Evolutionary conservation across 2,888 invertebrate species (phyloP).

Genomic region (Pemphredon lugubris): DNA sequence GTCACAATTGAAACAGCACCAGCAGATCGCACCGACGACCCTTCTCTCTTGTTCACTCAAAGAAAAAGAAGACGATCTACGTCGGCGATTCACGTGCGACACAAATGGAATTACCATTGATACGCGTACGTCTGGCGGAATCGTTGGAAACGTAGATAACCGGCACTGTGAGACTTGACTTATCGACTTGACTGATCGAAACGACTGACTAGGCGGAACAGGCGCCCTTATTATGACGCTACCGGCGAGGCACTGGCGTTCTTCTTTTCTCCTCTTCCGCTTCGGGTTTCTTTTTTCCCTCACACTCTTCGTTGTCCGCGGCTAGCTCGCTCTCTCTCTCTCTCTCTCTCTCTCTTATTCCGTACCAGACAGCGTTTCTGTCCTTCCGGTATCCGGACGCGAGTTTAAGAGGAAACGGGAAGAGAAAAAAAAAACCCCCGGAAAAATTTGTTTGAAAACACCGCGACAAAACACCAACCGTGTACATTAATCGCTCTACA

Average conservation of each 20-base stretch:
- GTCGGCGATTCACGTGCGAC: neutral
- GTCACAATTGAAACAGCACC: constrained; percentile 37
- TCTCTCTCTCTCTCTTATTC: neutral
- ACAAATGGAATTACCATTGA: constrained; percentile 7
- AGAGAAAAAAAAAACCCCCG: too few species aligned
- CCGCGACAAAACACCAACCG: too few species aligned
- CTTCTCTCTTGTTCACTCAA: constrained; percentile 16
- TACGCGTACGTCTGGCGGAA: constrained; percentile 6
- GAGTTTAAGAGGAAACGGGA: too few species aligned
- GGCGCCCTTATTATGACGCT: constrained; percentile 27
- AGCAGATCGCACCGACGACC: neutral
- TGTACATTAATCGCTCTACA: too few species aligned
- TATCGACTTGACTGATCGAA: constrained; percentile 33
- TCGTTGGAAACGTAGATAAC: constrained; percentile 28
- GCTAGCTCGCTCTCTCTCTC: too few species aligned
- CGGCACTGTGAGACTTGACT: constrained; percentile 50
- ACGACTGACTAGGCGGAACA: constrained; percentile 22
- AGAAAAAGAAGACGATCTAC: too few species aligned
- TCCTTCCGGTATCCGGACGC: constrained; percentile 17
- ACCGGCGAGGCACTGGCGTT: constrained; percentile 50
- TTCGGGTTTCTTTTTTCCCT: too few species aligned
- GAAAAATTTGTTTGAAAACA: too few species aligned
- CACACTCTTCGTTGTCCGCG: neutral
- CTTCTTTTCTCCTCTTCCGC: constrained; percentile 31
- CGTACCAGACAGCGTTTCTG: constrained; percentile 2